Evolutionary conservation across 2,888 invertebrate species (phyloP).

Genomic region (Cacoxenus indagator): DNA sequence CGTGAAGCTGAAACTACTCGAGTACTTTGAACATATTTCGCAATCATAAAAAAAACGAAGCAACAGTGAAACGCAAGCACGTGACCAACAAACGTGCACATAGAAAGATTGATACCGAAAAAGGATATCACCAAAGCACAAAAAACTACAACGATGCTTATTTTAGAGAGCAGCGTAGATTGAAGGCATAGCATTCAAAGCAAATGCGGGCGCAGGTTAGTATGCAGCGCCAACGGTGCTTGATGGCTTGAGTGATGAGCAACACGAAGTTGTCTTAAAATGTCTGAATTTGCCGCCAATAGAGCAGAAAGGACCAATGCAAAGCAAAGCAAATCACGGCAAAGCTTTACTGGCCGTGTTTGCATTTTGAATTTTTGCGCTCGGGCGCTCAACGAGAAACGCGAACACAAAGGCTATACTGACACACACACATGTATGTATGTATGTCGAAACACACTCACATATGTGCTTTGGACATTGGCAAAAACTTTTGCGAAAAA

Average conservation of each 20-base stretch:
- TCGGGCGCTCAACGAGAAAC: slow-evolving; percentile 34
- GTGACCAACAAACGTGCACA: neutral
- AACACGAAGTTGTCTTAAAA: too few relatives aligned
- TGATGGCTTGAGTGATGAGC: too few relatives aligned
- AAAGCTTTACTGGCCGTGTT: neutral
- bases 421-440: neutral
- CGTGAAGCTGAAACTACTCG: too few relatives aligned
- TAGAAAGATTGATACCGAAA: neutral
- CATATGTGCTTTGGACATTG: slow-evolving; percentile 25
- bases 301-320: neutral
- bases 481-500: slow-evolving; percentile 51
- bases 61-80: slow-evolving; percentile 21
- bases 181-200: too few relatives aligned
- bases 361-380: slow-evolving; percentile 18
- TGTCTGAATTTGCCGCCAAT: too few relatives aligned
- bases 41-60: neutral
- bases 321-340: neutral
- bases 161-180: too few relatives aligned
- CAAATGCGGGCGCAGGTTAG: too few relatives aligned
- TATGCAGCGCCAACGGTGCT: too few relatives aligned
- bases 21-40: neutral
- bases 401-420: slow-evolving; percentile 41
- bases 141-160: neutral
- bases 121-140: too few relatives aligned
- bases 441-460: neutral